phyloP scores from a whole-genome alignment of 2,113 vertebrate genomes.

The Argyrosomus japonicus region DNA sequence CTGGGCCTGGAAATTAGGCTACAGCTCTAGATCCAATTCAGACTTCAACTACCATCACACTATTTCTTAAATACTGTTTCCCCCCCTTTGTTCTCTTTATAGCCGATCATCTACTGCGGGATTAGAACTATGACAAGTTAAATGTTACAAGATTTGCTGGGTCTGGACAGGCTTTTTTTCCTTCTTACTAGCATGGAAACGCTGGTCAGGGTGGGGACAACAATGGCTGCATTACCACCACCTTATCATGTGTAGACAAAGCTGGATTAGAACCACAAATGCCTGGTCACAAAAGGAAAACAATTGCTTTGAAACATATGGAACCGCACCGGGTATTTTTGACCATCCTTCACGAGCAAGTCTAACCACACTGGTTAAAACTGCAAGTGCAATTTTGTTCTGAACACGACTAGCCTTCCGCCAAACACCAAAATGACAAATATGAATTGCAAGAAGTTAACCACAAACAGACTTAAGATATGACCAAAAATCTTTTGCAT shows the following conservation, averaged over 20 bases:
- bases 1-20: slow-evolving; percentile 1
- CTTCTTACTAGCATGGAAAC: neutral
- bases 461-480: slow-evolving; percentile 5
- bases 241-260: slow-evolving; percentile 24
- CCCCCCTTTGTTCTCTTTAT: neutral
- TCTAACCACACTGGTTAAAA: neutral
- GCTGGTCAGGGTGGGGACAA: slow-evolving; percentile 15
- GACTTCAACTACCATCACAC: neutral
- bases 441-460: neutral
- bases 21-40: slow-evolving; percentile 4
- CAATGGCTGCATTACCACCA: slow-evolving; percentile 29
- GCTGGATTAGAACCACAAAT: slow-evolving; percentile 39
- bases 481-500: slow-evolving; percentile 14
- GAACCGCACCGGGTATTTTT: neutral
- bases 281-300: slow-evolving; percentile 16
- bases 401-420: neutral
- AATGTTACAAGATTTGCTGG: slow-evolving; percentile 7
- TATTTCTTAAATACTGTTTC: neutral
- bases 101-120: neutral
- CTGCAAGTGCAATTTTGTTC: neutral
- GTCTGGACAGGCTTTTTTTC: neutral
- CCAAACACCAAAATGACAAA: neutral
- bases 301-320: slow-evolving; percentile 9
- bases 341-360: neutral
- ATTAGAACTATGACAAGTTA: slow-evolving; percentile 7